These are phyloP conservation scores for Alces alces DNA, from an alignment of 2,113 vertebrate genomes.

Conservation along the genomic window DNA sequence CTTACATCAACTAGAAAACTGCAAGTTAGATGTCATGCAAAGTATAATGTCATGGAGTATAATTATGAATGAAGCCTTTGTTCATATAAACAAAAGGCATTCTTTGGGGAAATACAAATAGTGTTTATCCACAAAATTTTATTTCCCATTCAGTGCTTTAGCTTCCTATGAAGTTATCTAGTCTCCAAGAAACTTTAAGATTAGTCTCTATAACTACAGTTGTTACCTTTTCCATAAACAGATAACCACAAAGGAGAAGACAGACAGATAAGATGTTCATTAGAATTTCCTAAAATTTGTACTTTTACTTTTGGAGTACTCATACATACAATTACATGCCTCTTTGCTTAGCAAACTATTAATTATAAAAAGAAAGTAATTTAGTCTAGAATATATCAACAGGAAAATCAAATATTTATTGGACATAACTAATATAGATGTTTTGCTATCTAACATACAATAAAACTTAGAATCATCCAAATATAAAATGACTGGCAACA, in stretches of 20 bases:
- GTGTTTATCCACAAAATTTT: conserved; percentile 27
- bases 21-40: background rate
- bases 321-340: background rate
- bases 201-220: background rate
- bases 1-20: background rate
- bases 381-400: background rate
- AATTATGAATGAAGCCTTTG: conserved; percentile 21
- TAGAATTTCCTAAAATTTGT: conserved; percentile 4
- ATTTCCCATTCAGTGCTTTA: background rate
- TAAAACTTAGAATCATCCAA: background rate
- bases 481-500: background rate
- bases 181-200: background rate
- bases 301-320: background rate
- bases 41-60: conserved; percentile 4
- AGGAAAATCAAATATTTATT: background rate
- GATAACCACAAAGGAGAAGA: background rate
- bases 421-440: background rate
- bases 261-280: background rate
- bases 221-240: background rate
- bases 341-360: background rate
- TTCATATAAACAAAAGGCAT: conserved; percentile 17
- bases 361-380: background rate
- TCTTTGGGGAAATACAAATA: background rate
- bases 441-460: background rate
- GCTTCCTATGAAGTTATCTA: background rate